Conservation (phyloP, 2,113 vertebrate species). For the Mungos mungo region DNA sequence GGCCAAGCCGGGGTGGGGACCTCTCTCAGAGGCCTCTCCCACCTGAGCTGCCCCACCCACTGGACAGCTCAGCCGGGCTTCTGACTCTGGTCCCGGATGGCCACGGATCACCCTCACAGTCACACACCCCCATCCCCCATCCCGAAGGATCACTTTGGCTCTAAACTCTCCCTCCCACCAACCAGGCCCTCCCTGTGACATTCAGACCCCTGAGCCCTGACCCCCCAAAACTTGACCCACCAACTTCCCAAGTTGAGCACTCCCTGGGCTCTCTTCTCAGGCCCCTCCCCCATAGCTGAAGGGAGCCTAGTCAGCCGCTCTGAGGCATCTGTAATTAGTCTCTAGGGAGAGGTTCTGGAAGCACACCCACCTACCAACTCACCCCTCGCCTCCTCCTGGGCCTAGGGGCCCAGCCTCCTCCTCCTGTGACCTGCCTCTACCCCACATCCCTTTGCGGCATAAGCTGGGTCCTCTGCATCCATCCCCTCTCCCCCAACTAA, state of each 20-base stretch:
- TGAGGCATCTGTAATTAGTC: neutral
- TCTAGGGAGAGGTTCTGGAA: neutral
- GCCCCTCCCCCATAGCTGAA: neutral
- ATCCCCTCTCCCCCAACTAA: neutral
- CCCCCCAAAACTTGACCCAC: neutral
- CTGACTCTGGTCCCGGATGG: neutral
- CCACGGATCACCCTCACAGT: neutral
- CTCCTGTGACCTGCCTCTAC: accelerated
- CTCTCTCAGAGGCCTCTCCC: neutral
- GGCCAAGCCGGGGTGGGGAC: neutral
- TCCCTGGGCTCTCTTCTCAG: neutral
- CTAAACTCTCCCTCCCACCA: neutral
- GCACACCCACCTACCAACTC: neutral
- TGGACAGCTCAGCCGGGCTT: neutral
- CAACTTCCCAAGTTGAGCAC: neutral
- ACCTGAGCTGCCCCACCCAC: neutral
- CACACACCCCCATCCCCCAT: no score
- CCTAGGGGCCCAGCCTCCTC: neutral
- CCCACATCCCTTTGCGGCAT: neutral
- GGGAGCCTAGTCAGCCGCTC: neutral
- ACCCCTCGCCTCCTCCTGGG: no score
- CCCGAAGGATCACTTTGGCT: neutral
- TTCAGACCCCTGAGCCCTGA: neutral
- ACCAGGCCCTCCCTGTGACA: neutral
- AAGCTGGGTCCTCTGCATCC: neutral